Conservation (phyloP, 2,888 invertebrate genomes). For the Stictocephala bisonia region DNA sequence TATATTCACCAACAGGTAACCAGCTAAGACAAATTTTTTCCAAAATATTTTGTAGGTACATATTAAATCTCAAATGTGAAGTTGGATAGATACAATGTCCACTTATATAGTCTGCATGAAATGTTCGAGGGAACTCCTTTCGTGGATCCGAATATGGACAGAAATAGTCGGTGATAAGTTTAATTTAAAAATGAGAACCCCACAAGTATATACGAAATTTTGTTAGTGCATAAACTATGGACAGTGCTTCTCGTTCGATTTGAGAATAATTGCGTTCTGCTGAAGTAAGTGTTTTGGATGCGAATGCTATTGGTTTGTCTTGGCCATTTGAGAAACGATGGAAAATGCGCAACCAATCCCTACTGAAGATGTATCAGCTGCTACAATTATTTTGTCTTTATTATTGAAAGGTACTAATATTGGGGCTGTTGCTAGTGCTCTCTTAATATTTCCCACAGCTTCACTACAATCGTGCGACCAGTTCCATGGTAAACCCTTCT, state of each 20-base stretch:
- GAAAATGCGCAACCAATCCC: not conserved
- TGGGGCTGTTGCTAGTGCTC: not conserved
- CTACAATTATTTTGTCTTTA: not conserved
- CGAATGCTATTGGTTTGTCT: not conserved
- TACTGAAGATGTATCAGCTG: constrained; percentile 10
- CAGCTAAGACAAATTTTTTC: too few relatives aligned
- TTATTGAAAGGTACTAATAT: constrained; percentile 1
- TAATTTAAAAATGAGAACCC: constrained; percentile 8
- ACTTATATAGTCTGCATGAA: too few relatives aligned
- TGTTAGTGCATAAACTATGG: constrained; percentile 16
- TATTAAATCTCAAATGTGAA: too few relatives aligned
- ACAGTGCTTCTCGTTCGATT: constrained; percentile 6
- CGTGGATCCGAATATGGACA: not conserved
- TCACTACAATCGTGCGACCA: not conserved
- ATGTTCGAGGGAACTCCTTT: too few relatives aligned
- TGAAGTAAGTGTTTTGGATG: not conserved
- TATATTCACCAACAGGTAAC: too few relatives aligned
- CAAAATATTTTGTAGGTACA: too few relatives aligned
- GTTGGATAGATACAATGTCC: too few relatives aligned
- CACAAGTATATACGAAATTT: constrained; percentile 25
- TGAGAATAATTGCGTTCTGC: not conserved
- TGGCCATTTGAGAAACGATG: not conserved
- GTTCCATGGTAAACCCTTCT: not conserved
- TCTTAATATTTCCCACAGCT: not conserved
- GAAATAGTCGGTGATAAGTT: constrained; percentile 1